Evolutionary conservation across 2,113 vertebrate species (phyloP).

Genomic region (Pluvianellus socialis): DNA sequence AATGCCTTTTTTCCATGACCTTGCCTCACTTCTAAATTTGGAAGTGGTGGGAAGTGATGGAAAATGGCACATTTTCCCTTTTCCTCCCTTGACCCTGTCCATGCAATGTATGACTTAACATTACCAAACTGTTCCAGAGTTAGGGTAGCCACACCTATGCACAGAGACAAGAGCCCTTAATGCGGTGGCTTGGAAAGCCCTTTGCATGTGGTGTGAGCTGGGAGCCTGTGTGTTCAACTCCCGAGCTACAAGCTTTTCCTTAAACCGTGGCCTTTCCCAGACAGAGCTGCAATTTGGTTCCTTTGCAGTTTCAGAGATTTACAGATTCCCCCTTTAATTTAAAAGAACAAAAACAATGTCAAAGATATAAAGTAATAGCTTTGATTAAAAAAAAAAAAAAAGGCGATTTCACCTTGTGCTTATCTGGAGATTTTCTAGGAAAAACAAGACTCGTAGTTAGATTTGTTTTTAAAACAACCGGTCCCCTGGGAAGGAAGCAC

Average conservation of each 20-base stretch:
- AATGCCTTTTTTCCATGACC: background rate
- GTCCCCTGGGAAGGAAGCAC: conserved; percentile 23
- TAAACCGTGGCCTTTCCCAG: background rate
- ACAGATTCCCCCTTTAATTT: conserved; percentile 4
- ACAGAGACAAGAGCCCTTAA: background rate
- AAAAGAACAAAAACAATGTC: background rate
- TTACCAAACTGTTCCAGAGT: background rate
- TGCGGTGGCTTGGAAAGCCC: background rate
- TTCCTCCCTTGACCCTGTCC: background rate
- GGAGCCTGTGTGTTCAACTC: background rate
- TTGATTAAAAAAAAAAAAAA: conserved; percentile 9
- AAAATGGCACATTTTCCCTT: conserved; percentile 29
- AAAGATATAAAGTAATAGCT: conserved; percentile 30
- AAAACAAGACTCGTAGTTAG: conserved; percentile 16
- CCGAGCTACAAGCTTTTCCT: background rate
- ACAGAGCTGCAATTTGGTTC: background rate
- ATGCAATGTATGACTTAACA: background rate
- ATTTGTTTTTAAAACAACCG: conserved; percentile 49
- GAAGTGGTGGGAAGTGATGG: background rate
- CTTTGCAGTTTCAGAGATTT: conserved; percentile 2
- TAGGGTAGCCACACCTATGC: background rate
- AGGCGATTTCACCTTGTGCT: background rate
- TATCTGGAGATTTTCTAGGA: conserved; percentile 55
- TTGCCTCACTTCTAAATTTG: conserved; percentile 32
- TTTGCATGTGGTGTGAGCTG: background rate